A percentile compares a stretch with the other conserved stretches of the same genome.
Conservation (phyloP, 2,113 vertebrate species). For the Microcebus jonahi region DNA sequence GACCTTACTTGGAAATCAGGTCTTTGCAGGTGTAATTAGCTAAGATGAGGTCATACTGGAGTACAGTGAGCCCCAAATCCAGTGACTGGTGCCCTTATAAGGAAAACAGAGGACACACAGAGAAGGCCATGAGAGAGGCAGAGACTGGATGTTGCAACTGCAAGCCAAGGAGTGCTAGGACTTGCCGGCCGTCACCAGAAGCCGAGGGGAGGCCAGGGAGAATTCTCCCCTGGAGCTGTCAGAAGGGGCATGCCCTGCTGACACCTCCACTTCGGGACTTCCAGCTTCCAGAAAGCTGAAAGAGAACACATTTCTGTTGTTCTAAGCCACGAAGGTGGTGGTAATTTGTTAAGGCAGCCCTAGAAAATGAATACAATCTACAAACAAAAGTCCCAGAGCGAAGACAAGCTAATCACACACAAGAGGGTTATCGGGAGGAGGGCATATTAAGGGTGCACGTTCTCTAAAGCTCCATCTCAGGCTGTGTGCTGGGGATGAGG, state of each 20-base stretch:
- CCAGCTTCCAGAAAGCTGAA: not conserved
- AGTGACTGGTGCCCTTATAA: not conserved
- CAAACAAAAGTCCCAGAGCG: not conserved
- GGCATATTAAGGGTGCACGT: not conserved
- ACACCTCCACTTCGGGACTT: not conserved
- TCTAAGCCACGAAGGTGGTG: not conserved
- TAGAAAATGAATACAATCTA: not conserved
- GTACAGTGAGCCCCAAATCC: not conserved
- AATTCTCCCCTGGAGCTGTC: not conserved
- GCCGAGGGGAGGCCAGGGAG: not conserved
- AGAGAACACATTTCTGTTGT: not conserved
- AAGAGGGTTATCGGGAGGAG: not conserved
- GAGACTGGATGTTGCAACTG: not conserved
- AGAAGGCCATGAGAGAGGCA: not conserved
- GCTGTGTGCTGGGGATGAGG: not conserved
- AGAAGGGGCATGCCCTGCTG: not conserved
- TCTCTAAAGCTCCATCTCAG: not conserved
- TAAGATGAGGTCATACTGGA: not conserved
- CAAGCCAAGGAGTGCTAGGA: not conserved
- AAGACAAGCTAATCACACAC: not conserved
- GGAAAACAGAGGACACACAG: not conserved
- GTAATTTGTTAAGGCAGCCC: not conserved
- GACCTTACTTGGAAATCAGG: not conserved
- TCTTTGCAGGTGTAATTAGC: not conserved
- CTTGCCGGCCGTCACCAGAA: not conserved